Conservation (phyloP, 2,888 invertebrate genomes). For the Marronus borbonicus region DNA sequence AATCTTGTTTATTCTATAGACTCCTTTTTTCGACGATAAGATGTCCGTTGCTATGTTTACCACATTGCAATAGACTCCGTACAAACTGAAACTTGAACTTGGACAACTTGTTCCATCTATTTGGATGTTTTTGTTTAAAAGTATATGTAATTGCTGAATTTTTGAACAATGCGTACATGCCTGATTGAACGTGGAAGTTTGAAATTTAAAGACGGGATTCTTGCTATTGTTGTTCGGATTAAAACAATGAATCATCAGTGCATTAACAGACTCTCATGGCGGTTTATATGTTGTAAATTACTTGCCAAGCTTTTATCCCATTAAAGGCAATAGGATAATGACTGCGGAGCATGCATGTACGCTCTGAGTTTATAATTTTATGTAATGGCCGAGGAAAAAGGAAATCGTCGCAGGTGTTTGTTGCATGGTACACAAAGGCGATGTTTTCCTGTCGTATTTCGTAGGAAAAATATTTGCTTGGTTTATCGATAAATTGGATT, state of each 20-base stretch:
- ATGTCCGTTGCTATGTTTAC: background rate
- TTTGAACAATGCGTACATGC: background rate
- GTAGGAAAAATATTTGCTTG: no score
- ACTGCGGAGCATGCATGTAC: background rate
- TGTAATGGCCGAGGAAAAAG: slow-evolving; percentile 10
- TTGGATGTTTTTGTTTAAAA: background rate
- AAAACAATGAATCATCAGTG: slow-evolving; percentile 36
- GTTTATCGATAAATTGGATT: no score
- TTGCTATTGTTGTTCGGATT: background rate
- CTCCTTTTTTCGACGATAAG: background rate
- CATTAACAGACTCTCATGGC: slow-evolving; percentile 22
- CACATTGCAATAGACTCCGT: no score
- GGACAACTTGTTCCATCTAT: background rate
- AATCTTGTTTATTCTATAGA: slow-evolving; percentile 13
- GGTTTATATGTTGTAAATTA: slow-evolving; percentile 32
- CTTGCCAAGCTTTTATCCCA: slow-evolving; percentile 38
- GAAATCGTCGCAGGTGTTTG: slow-evolving; percentile 10
- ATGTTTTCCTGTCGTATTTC: no score
- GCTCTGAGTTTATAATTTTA: slow-evolving; percentile 23
- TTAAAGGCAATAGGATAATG: slow-evolving; percentile 46
- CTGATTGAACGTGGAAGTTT: no score
- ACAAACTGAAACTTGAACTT: background rate
- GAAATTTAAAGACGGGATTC: no score
- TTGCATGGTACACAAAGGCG: no score
- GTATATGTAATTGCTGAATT: background rate